Evolutionary conservation across 2,888 invertebrate species (phyloP), one percentile per base, ranked within the genome.

Genomic region (Brenthis hecate): DNA sequence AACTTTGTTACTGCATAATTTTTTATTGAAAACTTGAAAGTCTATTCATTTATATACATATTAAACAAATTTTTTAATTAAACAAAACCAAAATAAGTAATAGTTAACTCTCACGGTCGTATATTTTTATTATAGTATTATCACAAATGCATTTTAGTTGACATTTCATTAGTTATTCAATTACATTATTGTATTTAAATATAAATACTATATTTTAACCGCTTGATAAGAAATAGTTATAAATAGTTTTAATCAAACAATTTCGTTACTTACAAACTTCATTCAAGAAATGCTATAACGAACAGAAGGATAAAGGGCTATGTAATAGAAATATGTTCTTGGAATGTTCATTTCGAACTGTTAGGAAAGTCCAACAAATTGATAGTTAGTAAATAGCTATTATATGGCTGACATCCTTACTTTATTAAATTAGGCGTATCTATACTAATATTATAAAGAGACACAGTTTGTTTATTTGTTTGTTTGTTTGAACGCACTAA

Each of bases 211-310:
- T 43, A 43, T 43, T 11, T 43, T 11, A 43, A 43, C 8, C 36
- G 8, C 11, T 43, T 8, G n/a, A 14, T 43, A 48, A 47, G 8
- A n/a, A 23, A 16, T 23, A 64, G 56, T 48, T 55, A 32, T 56
- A 28, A 48, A 16, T 28, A 56, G 16, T 32, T 55, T 28, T 28
- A 48, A 48, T 28, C 43, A 55, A 63, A 43, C 54, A 43, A 55
- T 23, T 54, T 50, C 23, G 47, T 47, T 58, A 54, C 53, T 47
- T 53, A 53, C 43, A n/a, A 65, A 58, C 16, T 65, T 51, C 57
- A 57, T 51, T n/a, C 43, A 23, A 65, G 51, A 43, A 57, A 65
- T 57, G 19, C 3, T 23, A 57, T 19, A n/a, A 53, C 53, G 47
- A 48, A 48, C 23, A 23, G 3, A 58, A 48, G 48, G 23, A 28